Percentiles rank a stretch among this genome's conserved stretches.
These are phyloP conservation scores for Danio tinwini DNA, from an alignment of 2,797 vertebrate genomes.

Conservation along the genomic window DNA sequence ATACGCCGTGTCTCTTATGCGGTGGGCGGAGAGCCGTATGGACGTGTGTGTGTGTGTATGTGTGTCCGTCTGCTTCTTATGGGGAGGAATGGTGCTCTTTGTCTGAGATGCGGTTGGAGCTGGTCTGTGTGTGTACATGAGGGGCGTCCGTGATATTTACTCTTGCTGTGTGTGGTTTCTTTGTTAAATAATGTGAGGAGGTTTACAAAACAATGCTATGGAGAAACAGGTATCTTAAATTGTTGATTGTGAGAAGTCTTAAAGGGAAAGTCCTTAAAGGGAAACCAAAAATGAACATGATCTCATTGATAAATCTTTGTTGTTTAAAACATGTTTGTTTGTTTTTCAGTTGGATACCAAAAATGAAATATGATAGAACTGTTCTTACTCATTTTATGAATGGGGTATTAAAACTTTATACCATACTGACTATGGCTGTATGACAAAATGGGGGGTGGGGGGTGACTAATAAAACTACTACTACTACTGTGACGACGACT, in stretches of 20 bases:
- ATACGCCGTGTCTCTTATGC: constrained; percentile 88
- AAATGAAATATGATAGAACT: no score
- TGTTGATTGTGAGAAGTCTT: neutral
- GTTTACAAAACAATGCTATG: neutral
- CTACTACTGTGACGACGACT: no score
- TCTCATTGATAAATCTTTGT: no score
- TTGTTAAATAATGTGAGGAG: neutral
- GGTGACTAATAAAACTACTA: no score
- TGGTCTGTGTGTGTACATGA: constrained; percentile 12
- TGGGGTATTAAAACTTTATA: no score
- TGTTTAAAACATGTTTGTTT: no score
- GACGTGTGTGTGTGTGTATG: constrained; percentile 52
- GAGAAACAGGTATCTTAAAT: neutral
- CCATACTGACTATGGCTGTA: no score
- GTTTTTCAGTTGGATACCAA: no score
- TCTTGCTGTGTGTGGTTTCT: constrained; percentile 44
- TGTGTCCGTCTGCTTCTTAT: constrained; percentile 39
- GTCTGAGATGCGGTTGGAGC: constrained; percentile 50
- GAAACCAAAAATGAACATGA: no score
- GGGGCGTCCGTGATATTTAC: constrained; percentile 6
- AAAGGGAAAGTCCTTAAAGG: no score
- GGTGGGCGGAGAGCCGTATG: constrained; percentile 63
- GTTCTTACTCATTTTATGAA: no score
- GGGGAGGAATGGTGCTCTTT: constrained; percentile 51
- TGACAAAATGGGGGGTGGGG: no score